These are phyloP conservation scores for Phalera bucephala DNA, from an alignment of 2,888 invertebrate species.

Conservation along the genomic window DNA sequence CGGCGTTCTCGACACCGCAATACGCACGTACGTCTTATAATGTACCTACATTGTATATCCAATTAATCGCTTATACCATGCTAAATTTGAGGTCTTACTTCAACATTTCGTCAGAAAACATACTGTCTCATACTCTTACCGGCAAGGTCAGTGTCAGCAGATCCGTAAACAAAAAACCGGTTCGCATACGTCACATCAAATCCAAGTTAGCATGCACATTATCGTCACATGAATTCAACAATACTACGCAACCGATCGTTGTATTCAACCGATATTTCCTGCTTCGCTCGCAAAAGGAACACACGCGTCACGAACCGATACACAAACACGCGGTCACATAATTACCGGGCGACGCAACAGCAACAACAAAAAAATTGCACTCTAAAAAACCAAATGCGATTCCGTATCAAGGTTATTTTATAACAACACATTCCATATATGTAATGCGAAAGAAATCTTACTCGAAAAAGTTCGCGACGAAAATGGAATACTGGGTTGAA, in stretches of 20 bases:
- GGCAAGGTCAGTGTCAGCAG: slow-evolving; percentile 63
- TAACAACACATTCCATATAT: slow-evolving; percentile 73
- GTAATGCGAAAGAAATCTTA: slow-evolving; percentile 43
- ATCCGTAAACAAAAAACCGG: slow-evolving; percentile 72
- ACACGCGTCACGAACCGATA: slow-evolving; percentile 45
- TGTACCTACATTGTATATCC: no score
- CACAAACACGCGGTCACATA: slow-evolving; percentile 47
- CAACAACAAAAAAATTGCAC: slow-evolving; percentile 46
- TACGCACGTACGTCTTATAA: no score
- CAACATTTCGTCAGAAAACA: slow-evolving; percentile 26
- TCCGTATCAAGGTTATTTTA: slow-evolving; percentile 58
- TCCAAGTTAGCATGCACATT: slow-evolving; percentile 57
- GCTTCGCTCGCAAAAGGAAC: slow-evolving; percentile 48
- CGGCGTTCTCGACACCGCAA: slow-evolving; percentile 5
- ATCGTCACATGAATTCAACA: slow-evolving; percentile 42
- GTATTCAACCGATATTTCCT: slow-evolving; percentile 53
- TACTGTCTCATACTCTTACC: slow-evolving; percentile 52
- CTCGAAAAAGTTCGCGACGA: slow-evolving; percentile 49
- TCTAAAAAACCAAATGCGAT: slow-evolving; percentile 46
- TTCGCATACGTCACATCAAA: slow-evolving; percentile 62
- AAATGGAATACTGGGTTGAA: slow-evolving; percentile 36
- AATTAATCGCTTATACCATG: no score
- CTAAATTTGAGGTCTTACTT: no score
- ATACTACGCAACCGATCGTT: slow-evolving; percentile 45
- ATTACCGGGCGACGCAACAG: slow-evolving; percentile 48